Evolutionary conservation across 2,888 invertebrate species (phyloP), one percentile per base, ranked within the genome.

Genomic region (Monoplex corrugatus): DNA sequence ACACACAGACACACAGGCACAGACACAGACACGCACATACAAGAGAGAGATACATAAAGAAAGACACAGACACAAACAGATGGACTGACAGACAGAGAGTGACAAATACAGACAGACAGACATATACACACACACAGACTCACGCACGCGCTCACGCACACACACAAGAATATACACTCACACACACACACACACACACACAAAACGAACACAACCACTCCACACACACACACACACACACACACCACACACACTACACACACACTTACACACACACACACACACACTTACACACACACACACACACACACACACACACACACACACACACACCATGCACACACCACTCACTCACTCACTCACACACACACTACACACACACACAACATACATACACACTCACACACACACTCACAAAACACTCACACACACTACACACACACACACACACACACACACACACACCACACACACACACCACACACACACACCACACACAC

Each of bases 211-310:
- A n/a, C n/a, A n/a, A n/a, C n/a, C n/a, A n/a, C n/a, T n/a, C n/a
- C 28, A 50, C 78, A 50, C 45, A 78, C 78, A 78, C 40, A 38
- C 43, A 86, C 44, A 38, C 13, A 68, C 72, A 44, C 43, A 78
- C 78, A 43, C 78, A 43, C 2, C 57, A 80, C 43, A 43, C 78
- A 80, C 78, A 80, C 78, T 23, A 57, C 78, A 80, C 78, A 80
- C 78, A 80, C 78, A 80, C 78, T n/a, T 40, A 43, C 78, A 68
- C 43, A 68, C n/a, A 43, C 43, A 38, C 40, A 72, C 44, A 44
- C 89, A 13, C 85, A 87, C 38, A 92, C 90, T 82, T 32, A 0
- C 78, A 5, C 68, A 35, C 35, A 0, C 57, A 3, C 28, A 28
- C 72, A n/a, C 40, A 38, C 38, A 19, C 78, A 40, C 23, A 40